Evolutionary conservation across 37 sponge, comb jelly and placozoan genomes (phyloP).

Genomic region (Theonella swinhoei): DNA sequence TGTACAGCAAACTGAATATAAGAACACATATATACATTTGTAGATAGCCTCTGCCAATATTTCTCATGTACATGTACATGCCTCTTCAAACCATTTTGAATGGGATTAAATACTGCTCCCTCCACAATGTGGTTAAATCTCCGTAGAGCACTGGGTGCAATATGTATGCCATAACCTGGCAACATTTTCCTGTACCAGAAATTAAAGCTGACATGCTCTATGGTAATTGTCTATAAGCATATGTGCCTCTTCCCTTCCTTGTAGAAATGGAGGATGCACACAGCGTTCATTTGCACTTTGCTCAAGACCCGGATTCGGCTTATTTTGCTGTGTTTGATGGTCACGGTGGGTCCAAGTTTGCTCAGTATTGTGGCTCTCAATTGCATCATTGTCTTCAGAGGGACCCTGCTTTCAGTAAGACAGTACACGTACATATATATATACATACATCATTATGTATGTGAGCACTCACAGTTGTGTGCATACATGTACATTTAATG

Average conservation of each 20-base stretch:
- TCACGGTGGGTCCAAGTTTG: slow-evolving; percentile 69
- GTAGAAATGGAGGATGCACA: slow-evolving; percentile 91
- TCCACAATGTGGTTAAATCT: background rate
- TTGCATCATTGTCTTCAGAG: slow-evolving; percentile 14
- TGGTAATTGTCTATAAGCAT: no score
- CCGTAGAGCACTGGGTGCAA: no score
- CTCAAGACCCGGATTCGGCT: slow-evolving; percentile 45
- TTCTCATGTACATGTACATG: background rate
- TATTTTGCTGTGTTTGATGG: slow-evolving; percentile 93
- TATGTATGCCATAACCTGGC: no score
- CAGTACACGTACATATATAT: background rate
- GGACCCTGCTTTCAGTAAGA: slow-evolving; percentile 25
- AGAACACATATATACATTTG: no score
- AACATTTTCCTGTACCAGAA: no score
- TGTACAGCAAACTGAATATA: no score
- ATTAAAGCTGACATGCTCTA: no score
- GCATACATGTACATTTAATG: background rate
- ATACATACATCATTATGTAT: background rate
- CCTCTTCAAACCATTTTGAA: background rate
- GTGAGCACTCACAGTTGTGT: background rate
- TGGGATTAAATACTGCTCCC: background rate
- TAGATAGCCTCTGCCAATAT: no score
- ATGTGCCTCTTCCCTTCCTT: no score
- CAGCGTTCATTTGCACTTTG: slow-evolving; percentile 30
- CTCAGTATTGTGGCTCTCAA: slow-evolving; percentile 32